Conservation (phyloP, 1,140 invertebrate genomes). For the Brachionus sp. region DNA sequence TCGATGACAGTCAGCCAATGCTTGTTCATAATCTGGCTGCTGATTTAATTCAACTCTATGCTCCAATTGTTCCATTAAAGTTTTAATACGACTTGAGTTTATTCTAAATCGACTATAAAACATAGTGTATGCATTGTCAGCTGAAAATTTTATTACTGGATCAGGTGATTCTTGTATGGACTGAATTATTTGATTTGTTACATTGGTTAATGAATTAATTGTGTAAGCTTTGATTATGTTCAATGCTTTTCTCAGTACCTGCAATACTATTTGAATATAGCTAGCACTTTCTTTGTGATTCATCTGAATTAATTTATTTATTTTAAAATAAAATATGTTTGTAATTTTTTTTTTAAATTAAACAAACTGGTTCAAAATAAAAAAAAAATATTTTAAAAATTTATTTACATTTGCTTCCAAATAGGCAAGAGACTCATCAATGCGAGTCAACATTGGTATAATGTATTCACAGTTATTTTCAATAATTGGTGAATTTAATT, state of each 20-base stretch:
- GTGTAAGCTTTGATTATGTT: conserved; percentile 73
- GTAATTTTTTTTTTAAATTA: neutral
- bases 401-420: conserved; percentile 73
- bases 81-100: conserved; percentile 74
- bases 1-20: conserved; percentile 77
- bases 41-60: conserved; percentile 58
- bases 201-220: conserved; percentile 66
- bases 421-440: conserved; percentile 82
- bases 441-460: conserved; percentile 71
- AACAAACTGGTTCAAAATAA: conserved; percentile 47
- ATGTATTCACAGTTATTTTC: conserved; percentile 31
- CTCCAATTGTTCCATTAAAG: conserved; percentile 77
- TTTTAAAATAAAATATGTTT: neutral
- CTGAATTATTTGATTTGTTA: conserved; percentile 26
- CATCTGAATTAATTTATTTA: conserved; percentile 48
- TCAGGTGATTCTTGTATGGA: conserved; percentile 32
- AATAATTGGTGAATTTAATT: conserved; percentile 14
- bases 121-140: conserved; percentile 76
- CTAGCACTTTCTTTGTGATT: conserved; percentile 63
- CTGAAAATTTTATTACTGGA: conserved; percentile 45
- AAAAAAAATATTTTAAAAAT: conserved; percentile 48
- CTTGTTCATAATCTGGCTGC: conserved; percentile 64
- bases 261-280: conserved; percentile 64
- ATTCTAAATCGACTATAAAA: conserved; percentile 92
- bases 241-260: conserved; percentile 75